Conservation (phyloP, 2,888 invertebrate species). For the Amiota communis region DNA sequence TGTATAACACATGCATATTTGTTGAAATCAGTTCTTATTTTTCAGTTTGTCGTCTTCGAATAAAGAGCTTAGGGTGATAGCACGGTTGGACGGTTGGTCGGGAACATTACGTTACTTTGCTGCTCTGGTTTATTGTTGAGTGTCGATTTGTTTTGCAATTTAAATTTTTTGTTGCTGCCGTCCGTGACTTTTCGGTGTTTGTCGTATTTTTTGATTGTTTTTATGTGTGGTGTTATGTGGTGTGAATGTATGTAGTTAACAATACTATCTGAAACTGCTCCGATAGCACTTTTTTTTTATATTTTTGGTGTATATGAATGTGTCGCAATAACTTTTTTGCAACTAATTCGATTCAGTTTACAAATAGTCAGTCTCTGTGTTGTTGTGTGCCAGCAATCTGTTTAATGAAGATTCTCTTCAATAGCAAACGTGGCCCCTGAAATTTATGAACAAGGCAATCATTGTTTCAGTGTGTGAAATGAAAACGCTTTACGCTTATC, state of each 20-base stretch:
- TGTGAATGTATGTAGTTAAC: no score
- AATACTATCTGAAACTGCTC: background rate
- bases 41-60: background rate
- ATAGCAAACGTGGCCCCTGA: no score
- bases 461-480: no score
- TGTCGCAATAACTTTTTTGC: slow-evolving; percentile 14
- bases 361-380: background rate
- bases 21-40: background rate
- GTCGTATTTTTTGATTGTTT: background rate
- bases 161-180: slow-evolving; percentile 42
- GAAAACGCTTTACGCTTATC: background rate
- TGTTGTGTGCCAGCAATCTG: no score
- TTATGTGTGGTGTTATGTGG: background rate
- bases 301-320: background rate
- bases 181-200: slow-evolving; percentile 23
- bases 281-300: slow-evolving; percentile 10
- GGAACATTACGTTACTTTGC: slow-evolving; percentile 36
- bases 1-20: background rate
- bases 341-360: slow-evolving; percentile 10
- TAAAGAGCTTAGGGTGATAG: slow-evolving; percentile 10
- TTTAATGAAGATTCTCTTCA: no score
- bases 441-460: no score
- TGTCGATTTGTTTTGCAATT: slow-evolving; percentile 39
- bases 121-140: slow-evolving; percentile 15
- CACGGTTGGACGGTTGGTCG: slow-evolving; percentile 39